A percentile compares a stretch with the other conserved stretches of the same genome.
Evolutionary conservation across 2,797 vertebrate species (phyloP).

Genomic region (Streptopelia turtur): DNA sequence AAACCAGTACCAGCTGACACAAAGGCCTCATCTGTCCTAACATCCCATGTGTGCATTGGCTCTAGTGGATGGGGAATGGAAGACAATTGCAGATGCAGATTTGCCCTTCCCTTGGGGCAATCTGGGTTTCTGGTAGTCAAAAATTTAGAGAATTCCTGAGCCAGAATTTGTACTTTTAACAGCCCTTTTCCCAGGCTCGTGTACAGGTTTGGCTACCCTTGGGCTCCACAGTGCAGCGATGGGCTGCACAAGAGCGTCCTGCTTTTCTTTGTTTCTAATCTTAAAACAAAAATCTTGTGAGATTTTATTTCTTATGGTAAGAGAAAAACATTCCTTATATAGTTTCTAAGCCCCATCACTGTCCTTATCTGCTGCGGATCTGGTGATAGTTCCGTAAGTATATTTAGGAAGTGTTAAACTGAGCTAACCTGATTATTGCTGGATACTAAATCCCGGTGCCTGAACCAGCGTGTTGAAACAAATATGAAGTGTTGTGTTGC

Average conservation of each 20-base stretch:
- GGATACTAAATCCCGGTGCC: neutral
- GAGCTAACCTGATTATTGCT: neutral
- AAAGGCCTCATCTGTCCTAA: neutral
- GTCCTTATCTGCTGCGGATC: neutral
- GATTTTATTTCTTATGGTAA: neutral
- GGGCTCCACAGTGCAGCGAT: neutral
- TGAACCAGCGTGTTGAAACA: neutral
- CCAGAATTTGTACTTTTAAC: neutral
- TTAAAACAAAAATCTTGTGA: neutral
- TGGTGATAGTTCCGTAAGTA: neutral
- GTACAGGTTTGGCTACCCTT: accelerated
- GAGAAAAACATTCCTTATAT: neutral
- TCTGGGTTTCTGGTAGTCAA: neutral
- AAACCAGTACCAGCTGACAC: accelerated
- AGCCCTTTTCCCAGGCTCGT: neutral
- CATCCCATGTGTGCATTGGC: neutral
- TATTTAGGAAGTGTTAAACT: neutral
- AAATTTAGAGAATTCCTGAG: neutral
- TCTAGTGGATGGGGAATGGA: neutral
- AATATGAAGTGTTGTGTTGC: neutral
- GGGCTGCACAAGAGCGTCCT: neutral
- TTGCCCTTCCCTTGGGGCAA: neutral
- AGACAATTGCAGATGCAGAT: neutral
- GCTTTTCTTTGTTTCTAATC: neutral
- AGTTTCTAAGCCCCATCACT: neutral